A percentile compares a stretch with the other conserved stretches of the same genome.
phyloP scores from a whole-genome alignment of 2,113 vertebrate genomes.

The Chaetura pelagica region DNA sequence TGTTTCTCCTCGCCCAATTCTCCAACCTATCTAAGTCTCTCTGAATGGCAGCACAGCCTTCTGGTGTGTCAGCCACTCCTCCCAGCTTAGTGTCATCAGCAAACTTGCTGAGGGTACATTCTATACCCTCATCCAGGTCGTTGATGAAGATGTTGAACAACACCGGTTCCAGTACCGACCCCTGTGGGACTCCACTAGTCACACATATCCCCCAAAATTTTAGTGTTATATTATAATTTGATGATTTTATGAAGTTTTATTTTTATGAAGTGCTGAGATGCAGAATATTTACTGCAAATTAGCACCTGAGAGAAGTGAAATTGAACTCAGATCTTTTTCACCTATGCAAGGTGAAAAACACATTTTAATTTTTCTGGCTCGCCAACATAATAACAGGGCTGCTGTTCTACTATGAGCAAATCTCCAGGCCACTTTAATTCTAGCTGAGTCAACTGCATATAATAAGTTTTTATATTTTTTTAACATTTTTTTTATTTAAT shows the following conservation, averaged over 20 bases:
- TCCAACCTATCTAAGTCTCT: too few relatives aligned
- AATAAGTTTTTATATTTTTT: neutral
- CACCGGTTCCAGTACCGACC: too few relatives aligned
- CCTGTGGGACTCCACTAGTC: too few relatives aligned
- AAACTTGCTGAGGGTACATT: too few relatives aligned
- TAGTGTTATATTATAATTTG: neutral
- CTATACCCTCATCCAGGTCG: too few relatives aligned
- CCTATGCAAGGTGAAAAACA: neutral
- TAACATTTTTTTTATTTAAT: neutral
- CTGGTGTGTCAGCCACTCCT: too few relatives aligned
- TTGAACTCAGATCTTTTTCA: too few relatives aligned
- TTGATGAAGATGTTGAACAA: too few relatives aligned
- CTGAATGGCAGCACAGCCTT: too few relatives aligned
- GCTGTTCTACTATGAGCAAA: neutral
- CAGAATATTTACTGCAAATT: neutral
- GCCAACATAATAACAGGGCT: neutral
- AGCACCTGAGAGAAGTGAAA: neutral
- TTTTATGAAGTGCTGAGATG: neutral
- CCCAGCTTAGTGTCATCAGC: too few relatives aligned
- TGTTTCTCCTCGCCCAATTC: too few relatives aligned
- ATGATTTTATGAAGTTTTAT: neutral
- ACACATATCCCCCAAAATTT: neutral
- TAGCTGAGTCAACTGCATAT: neutral
- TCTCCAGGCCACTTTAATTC: neutral
- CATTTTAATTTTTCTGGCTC: neutral